Conservation (phyloP, 2,113 vertebrate genomes). For the Baryphthengus martii region DNA sequence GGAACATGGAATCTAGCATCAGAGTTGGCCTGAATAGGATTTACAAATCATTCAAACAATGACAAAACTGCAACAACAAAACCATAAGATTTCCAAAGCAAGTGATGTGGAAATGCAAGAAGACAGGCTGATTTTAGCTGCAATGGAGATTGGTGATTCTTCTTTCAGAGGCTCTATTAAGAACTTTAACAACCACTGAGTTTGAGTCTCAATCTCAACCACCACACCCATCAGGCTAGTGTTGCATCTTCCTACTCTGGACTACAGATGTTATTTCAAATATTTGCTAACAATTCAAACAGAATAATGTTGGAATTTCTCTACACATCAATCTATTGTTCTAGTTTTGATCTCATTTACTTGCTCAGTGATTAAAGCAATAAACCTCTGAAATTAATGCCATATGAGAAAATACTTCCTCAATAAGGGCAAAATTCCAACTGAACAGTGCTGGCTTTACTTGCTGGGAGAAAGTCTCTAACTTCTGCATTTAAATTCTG, state of each 20-base stretch:
- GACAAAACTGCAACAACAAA: background rate
- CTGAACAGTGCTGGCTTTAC: slow-evolving; percentile 2
- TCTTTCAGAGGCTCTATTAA: background rate
- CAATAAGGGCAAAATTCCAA: background rate
- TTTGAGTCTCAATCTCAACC: background rate
- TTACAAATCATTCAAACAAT: background rate
- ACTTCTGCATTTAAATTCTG: slow-evolving; percentile 18
- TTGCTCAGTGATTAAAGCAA: slow-evolving; percentile 20
- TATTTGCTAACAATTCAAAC: background rate
- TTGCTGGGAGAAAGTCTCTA: background rate
- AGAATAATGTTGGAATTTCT: background rate
- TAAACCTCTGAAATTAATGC: background rate
- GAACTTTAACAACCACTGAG: background rate
- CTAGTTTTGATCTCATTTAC: slow-evolving; percentile 10
- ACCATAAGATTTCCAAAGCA: background rate
- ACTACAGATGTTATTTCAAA: background rate
- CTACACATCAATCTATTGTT: background rate
- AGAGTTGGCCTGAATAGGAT: background rate
- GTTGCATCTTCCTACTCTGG: background rate
- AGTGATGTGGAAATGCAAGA: background rate
- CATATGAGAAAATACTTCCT: slow-evolving; percentile 31
- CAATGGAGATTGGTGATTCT: background rate
- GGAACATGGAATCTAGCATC: background rate
- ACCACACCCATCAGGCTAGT: background rate
- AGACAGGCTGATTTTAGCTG: background rate